These are phyloP conservation scores for Thumatha senex DNA, from an alignment of 2,888 invertebrate species.

Conservation along the genomic window DNA sequence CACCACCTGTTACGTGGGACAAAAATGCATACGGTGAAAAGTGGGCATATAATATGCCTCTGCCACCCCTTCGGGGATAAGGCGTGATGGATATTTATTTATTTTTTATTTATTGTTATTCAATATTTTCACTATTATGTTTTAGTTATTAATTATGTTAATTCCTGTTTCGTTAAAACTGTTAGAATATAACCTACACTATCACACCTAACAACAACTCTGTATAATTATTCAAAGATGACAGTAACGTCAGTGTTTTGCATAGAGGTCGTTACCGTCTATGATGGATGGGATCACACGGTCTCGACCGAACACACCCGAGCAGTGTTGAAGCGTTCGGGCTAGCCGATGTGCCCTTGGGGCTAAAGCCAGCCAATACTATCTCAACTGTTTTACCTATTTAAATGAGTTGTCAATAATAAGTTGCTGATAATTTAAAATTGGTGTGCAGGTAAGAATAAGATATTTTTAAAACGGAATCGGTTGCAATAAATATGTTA, in stretches of 20 bases:
- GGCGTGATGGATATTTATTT: no score
- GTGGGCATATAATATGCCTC: no score
- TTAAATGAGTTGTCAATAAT: constrained; percentile 73
- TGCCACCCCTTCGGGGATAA: no score
- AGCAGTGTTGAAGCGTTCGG: constrained; percentile 42
- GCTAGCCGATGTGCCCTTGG: constrained; percentile 41
- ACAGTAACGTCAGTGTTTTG: constrained; percentile 66
- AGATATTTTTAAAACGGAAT: neutral
- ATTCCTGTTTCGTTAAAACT: no score
- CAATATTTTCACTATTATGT: no score
- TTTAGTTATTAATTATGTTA: no score
- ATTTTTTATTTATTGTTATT: no score
- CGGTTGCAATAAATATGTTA: no score
- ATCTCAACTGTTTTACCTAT: constrained; percentile 56
- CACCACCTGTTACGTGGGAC: no score
- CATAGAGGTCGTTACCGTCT: constrained; percentile 71
- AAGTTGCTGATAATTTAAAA: constrained; percentile 52
- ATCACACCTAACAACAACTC: constrained; percentile 33
- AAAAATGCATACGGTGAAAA: no score
- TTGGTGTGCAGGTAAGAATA: constrained; percentile 29
- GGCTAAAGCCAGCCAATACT: constrained; percentile 44
- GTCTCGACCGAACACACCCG: constrained; percentile 52
- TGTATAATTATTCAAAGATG: constrained; percentile 45
- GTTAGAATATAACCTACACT: constrained; percentile 7
- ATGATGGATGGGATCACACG: constrained; percentile 73